Evolutionary conservation across 2,888 invertebrate genomes (phyloP), one percentile per base, ranked within the genome.

Genomic region (Phaedon cochleariae): DNA sequence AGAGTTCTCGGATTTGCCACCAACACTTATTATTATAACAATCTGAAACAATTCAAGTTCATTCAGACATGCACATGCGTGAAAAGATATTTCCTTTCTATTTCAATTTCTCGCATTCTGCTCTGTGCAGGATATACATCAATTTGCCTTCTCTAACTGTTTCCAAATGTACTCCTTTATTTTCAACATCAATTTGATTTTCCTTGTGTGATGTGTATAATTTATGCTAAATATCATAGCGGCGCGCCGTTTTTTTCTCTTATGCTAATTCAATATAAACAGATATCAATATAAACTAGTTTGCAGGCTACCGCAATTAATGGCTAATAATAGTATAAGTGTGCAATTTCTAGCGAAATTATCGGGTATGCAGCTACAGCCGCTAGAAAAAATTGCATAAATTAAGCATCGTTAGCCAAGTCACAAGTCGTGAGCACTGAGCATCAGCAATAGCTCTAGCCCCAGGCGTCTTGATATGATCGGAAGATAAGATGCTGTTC

Each of bases 201-300:
- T 18, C 61, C 61, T 46, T 46, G 37, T 37, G 52, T 53, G 21
- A 54, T 54, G 54, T 54, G 46, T 61, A 46, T 41, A 41, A 41
- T 61, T 61, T 61, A 61, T 61, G 52, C 61, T 46, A 45, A 61
- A 46, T 46, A 61, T 46, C 53, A 22, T 18, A 61, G 53, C 31
- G 54, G 10, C 31, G 29, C 41, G 46, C 46, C 37, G n/a, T 52
- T 54, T 57, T 17, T 45, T 45, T 26, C 45, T 57, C 31, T 31
- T 15, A 57, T 57, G 57, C 45, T 45, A 45, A 57, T 57, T 45
- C 17, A 26, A 57, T 57, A 45, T 45, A 57, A 54, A 45, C 57
- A 57, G 22, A 45, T 57, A 57, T 57, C 26, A 57, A 45, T 45
- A 57, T 45, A 57, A 59, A 37, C 52, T 52, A 51, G 21, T 52